A percentile compares a stretch with the other conserved stretches of the same genome.
Evolutionary conservation across 2,113 vertebrate species (phyloP).

Genomic region (Cyrtonyx montezumae): DNA sequence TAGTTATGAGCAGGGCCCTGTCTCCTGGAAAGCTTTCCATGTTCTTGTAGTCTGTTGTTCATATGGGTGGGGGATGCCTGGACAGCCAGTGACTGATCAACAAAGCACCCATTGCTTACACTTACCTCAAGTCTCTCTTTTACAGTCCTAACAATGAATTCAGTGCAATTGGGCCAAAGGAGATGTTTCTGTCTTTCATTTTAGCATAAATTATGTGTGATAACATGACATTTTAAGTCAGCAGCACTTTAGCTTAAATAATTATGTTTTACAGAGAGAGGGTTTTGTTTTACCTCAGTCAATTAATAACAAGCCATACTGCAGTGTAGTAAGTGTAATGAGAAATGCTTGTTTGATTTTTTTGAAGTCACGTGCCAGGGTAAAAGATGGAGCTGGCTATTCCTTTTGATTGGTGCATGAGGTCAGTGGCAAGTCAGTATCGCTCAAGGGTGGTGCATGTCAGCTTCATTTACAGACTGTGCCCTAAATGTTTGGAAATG

Average conservation of each 20-base stretch:
- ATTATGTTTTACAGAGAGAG: constrained; percentile 49
- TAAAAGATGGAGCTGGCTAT: constrained; percentile 28
- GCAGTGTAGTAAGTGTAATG: constrained; percentile 72
- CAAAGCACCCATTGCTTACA: neutral
- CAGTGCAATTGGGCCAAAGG: neutral
- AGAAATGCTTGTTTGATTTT: constrained; percentile 65
- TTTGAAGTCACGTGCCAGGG: constrained; percentile 59
- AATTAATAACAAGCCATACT: constrained; percentile 63
- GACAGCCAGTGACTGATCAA: neutral
- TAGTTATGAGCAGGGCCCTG: neutral
- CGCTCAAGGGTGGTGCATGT: constrained; percentile 16
- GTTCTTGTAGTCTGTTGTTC: neutral
- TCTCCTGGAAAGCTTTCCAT: neutral
- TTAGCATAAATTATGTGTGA: constrained; percentile 39
- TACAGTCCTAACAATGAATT: neutral
- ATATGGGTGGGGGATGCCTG: neutral
- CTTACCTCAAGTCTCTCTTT: neutral
- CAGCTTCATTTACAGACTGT: neutral
- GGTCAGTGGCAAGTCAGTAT: constrained; percentile 18
- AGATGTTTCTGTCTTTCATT: constrained; percentile 42
- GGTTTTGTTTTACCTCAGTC: constrained; percentile 61
- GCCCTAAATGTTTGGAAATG: constrained; percentile 1
- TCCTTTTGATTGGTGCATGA: constrained; percentile 7
- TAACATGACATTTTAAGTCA: constrained; percentile 57
- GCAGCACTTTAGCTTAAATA: constrained; percentile 69